phyloP scores from a whole-genome alignment of 2,113 vertebrate species.

The Glaucomys volans region DNA sequence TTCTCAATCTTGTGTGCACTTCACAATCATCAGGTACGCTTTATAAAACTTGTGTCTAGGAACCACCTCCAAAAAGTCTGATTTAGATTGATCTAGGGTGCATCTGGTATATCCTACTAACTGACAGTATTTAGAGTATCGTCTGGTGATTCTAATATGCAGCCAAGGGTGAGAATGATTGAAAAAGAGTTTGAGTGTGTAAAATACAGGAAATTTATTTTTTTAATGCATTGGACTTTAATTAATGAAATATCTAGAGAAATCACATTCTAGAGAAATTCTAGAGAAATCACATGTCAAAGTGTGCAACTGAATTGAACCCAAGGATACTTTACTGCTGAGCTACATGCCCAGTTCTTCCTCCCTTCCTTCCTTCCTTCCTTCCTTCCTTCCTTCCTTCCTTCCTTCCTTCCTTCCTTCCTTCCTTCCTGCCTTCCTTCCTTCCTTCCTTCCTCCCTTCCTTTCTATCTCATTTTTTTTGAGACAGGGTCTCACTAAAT shows the following conservation, averaged over 20 bases:
- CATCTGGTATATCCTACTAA: not conserved
- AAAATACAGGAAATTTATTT: slow-evolving; percentile 36
- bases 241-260: slow-evolving; percentile 12
- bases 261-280: not conserved
- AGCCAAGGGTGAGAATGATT: not conserved
- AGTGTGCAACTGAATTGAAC: not conserved
- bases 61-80: not conserved
- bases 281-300: not conserved
- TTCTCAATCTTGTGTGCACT: not conserved
- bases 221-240: not conserved
- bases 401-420: too few relatives aligned
- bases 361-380: too few relatives aligned
- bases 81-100: not conserved
- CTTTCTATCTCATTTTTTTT: too few relatives aligned
- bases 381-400: too few relatives aligned
- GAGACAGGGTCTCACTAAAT: too few relatives aligned
- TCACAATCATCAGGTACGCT: not conserved
- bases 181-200: not conserved
- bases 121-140: not conserved
- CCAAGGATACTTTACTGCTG: too few relatives aligned
- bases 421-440: too few relatives aligned
- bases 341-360: too few relatives aligned
- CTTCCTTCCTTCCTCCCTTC: too few relatives aligned
- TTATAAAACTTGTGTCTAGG: not conserved
- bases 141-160: not conserved